Evolutionary conservation across 2,797 vertebrate genomes (phyloP).

Genomic region (Phataginus tricuspis): DNA sequence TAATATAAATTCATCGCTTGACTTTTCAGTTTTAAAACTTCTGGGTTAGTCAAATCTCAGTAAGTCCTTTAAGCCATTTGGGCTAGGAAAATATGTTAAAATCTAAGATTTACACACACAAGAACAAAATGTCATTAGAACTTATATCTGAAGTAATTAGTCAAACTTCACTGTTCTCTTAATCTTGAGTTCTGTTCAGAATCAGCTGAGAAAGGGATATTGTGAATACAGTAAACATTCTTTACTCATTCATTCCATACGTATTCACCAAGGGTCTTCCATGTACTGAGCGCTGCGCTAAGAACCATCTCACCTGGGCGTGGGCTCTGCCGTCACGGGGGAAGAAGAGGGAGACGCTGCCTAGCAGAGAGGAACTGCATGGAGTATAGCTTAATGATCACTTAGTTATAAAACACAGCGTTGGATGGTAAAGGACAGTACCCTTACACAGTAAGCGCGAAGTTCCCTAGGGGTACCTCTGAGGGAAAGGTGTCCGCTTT

Average conservation of each 20-base stretch:
- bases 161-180: not conserved
- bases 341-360: not conserved
- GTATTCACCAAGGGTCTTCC: not conserved
- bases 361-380: not conserved
- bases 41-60: not conserved
- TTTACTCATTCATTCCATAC: not conserved
- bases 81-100: not conserved
- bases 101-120: slow-evolving; percentile 26
- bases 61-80: slow-evolving; percentile 48
- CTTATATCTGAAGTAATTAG: slow-evolving; percentile 19
- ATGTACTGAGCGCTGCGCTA: not conserved
- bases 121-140: slow-evolving; percentile 59
- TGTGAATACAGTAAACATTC: not conserved
- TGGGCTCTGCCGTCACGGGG: not conserved
- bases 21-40: slow-evolving; percentile 57
- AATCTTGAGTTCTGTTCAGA: slow-evolving; percentile 18
- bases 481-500: slow-evolving; percentile 1
- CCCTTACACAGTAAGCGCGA: not conserved
- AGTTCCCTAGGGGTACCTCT: not conserved
- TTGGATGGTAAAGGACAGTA: not conserved
- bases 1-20: slow-evolving; percentile 48
- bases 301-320: not conserved
- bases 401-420: not conserved
- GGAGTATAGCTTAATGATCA: not conserved
- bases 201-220: not conserved